Base-by-base conservation (phyloP, 2,113 vertebrate species). In the Gnathonemus echidnorhynchus region DNA sequence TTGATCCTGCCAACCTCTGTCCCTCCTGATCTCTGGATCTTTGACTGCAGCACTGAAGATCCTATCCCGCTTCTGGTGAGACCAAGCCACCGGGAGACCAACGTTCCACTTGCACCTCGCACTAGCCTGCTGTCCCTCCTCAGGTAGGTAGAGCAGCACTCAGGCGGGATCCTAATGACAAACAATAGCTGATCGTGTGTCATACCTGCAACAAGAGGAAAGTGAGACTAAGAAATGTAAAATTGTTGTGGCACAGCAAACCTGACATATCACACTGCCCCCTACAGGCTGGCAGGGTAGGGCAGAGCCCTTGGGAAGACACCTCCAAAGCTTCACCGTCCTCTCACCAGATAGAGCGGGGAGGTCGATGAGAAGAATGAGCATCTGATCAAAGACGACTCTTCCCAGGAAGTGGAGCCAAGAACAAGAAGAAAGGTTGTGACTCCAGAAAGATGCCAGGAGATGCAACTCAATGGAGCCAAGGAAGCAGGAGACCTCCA, bases 91-190 rank as follows among this genome's bases (percentile, higher is more conserved):
- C 84, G 88, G 83, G 35, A 52, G 13, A 45, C 1, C 9, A 70
- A 45, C 46, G 15, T 11, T 3, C 4, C n/a, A 19, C 86, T 88
- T 21, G 91, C 11, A 74, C 84, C 88, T n/a, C 83, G 70, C 21
- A 91, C 90, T 49, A 90, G 53, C 49, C 31, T 95, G 1, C 90
- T 95, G 42, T 56, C 66, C 5, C 90, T 90, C 39, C 89, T 96
- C 89, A 95, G 96, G 96, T 96, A 93, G 92, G 90, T 77, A 0
- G 31, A 62, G 42, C 42, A 7, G 48, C 86, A 87, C 24, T 31
- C 11, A 35, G 46, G 11, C 24, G 1, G 45, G 1, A 35, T 31
- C 5, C 8, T 74, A 21, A 24, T 48, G n/a, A 46, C 46, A 31
- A 15, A 48, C 45, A 11, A 31, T 3, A 56, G 87, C 31, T 10